Base-by-base conservation (phyloP, 2,797 vertebrate genomes). In the Helostoma temminkii region DNA sequence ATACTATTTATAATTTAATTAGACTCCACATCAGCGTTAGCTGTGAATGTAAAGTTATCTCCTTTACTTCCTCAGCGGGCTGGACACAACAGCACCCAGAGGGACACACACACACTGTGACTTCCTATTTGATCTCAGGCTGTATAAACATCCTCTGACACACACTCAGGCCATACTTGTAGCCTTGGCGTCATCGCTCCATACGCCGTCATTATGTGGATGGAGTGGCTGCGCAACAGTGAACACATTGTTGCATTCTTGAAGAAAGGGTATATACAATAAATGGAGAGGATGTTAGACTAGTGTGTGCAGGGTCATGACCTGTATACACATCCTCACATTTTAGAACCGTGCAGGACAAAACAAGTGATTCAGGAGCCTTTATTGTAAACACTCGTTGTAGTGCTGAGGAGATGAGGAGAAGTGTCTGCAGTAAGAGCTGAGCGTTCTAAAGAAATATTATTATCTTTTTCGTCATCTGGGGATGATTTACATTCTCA, bases 101-200 rank as follows among this genome's bases (percentile, higher is more conserved):
- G 3, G 7, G 21, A 70, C 71, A 54, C 59, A 74, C 59, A 74
- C 62, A 71, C 52, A 41, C 45, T 6, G 25, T 18, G 32, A 75
- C 48, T 64, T 43, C 56, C 32, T 64, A 32, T 58, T 54, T 34
- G 32, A 45, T 54, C 54, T 49, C 30, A 36, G 42, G 5, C 71
- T 50, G 67, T 60, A 18, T 78, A 87, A 89, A 90, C 90, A 86
- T 84, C 83, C 88, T 84, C 39, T 88, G 78, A 87, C 54, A 69
- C 78, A 56, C 52, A 57, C 66, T 74, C 52, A 54, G 70, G 37
- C 56, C 48, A n/a, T 32, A 71, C 71, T 71, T 1, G 53, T 5
- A 53, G 63, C 25, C 48, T 47, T 34, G 74, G 26, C 83, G 69
- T 84, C 75, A 79, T 62, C 5, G 1, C 15, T 34, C 61, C 52